These are phyloP conservation scores for Apostichopus parvimensis DNA, from an alignment of 35 echinoderm and acorn worm species.

Conservation along the genomic window DNA sequence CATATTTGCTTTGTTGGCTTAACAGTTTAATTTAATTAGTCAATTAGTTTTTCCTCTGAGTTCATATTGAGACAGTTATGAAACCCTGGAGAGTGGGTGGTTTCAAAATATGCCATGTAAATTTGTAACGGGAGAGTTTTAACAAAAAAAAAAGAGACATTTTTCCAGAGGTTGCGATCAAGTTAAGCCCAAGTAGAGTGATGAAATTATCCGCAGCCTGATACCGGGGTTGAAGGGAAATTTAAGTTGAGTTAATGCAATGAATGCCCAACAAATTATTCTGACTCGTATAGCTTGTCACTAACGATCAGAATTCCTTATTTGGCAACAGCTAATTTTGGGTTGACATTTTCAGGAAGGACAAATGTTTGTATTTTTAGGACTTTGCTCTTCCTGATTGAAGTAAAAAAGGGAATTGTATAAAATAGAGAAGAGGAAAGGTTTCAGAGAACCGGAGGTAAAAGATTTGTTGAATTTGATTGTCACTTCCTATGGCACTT, in stretches of 20 bases:
- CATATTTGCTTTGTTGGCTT: conserved; percentile 44
- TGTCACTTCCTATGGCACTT: neutral
- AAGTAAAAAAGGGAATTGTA: neutral
- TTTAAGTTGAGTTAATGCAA: neutral
- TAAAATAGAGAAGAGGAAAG: neutral
- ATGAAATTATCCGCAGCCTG: conserved; percentile 35
- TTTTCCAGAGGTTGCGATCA: neutral
- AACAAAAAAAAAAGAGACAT: neutral
- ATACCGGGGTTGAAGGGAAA: neutral
- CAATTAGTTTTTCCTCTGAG: conserved; percentile 8
- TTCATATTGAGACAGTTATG: neutral
- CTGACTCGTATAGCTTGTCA: neutral
- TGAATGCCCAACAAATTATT: conserved; percentile 9
- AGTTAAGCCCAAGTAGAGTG: neutral
- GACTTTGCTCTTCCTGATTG: neutral
- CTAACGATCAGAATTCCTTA: neutral
- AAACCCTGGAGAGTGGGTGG: conserved; percentile 40
- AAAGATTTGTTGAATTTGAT: conserved; percentile 5
- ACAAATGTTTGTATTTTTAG: conserved; percentile 9
- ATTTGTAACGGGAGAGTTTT: conserved; percentile 14
- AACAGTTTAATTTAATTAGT: conserved; percentile 42
- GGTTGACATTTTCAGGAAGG: neutral
- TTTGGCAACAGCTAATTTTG: neutral
- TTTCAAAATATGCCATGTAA: conserved; percentile 19
- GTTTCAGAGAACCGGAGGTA: neutral